phyloP scores from a whole-genome alignment of 23 tunicate species.

The Oikopleura dioica region DNA sequence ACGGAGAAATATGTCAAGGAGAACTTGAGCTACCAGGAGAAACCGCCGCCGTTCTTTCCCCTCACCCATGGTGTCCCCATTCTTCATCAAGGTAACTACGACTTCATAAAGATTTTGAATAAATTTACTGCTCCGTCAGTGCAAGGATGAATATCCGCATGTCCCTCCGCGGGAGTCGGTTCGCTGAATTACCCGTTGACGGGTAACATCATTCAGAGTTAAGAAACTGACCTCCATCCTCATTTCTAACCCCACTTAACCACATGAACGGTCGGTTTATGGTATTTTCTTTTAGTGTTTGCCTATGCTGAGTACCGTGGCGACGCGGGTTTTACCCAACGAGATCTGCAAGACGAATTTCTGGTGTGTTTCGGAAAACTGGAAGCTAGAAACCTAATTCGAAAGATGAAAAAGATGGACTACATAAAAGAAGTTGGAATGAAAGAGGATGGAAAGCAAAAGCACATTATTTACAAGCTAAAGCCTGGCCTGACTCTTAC shows the following conservation, averaged over 20 bases:
- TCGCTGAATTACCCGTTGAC: background rate
- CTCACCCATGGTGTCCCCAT: background rate
- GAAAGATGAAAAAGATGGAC: background rate
- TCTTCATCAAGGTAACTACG: background rate
- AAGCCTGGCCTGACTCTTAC: background rate
- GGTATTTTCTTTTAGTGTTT: background rate
- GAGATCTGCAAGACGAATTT: background rate
- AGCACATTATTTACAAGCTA: background rate
- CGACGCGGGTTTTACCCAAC: background rate
- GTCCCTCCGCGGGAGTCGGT: background rate
- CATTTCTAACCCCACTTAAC: background rate
- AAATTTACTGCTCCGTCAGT: background rate
- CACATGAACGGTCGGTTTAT: too few species aligned
- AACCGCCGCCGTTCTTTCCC: background rate
- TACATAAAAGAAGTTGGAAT: background rate
- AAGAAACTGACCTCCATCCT: background rate
- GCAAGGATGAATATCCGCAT: background rate
- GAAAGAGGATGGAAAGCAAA: conserved; percentile 9
- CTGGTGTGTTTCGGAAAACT: background rate
- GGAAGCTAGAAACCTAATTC: background rate
- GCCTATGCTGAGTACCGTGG: background rate
- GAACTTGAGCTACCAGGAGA: background rate
- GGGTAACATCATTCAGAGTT: background rate
- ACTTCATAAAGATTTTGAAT: background rate
- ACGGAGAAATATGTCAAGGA: background rate